Evolutionary conservation across 1,140 invertebrate genomes (phyloP), one percentile per base, ranked within the genome.

Genomic region (Lasaia peninsularis): DNA sequence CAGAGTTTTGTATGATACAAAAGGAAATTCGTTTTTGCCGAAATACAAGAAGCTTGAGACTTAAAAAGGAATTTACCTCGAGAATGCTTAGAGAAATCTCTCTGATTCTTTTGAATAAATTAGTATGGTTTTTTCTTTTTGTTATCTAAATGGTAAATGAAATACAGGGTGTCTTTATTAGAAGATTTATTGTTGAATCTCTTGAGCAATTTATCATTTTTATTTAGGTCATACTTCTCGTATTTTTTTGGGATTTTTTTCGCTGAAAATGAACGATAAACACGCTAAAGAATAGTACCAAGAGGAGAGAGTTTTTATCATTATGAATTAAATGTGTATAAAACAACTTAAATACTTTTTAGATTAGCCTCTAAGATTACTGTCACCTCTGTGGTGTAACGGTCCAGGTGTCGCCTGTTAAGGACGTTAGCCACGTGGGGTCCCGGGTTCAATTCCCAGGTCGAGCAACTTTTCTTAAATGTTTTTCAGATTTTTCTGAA

Each of bases 91-190:
- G 37, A 31, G 53, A 48, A 48, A 31, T 48, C 53, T 37, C 53
- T 21, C 35, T 44, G 53, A 55, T 24, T 55, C 53, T 55, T 55
- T 44, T 55, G 35, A 44, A 55, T 55, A 55, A 55, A 55, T 55
- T 55, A 55, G 53, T 55, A 55, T 55, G 53, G 53, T 32, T 37
- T 55, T 14, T 44, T 54, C 40, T 35, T 55, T 55, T 55, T 55
- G 53, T 55, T 44, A 55, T 55, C 53, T 40, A 35, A 55, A 55
- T 55, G 14, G 31, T 55, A 55, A 55, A 55, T 55, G 53, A 55
- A 56, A 56, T 56, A 44, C 44, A 56, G 28, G 44, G 53, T 40
- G 37, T 33, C 37, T 56, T 48, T 56, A 56, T 48, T 28, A 40
- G 1, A 16, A 56, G 53, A 56, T 56, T 56, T 56, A 44, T 56